Conservation (phyloP, 2,888 invertebrate genomes). For the Cantharis rufa region DNA sequence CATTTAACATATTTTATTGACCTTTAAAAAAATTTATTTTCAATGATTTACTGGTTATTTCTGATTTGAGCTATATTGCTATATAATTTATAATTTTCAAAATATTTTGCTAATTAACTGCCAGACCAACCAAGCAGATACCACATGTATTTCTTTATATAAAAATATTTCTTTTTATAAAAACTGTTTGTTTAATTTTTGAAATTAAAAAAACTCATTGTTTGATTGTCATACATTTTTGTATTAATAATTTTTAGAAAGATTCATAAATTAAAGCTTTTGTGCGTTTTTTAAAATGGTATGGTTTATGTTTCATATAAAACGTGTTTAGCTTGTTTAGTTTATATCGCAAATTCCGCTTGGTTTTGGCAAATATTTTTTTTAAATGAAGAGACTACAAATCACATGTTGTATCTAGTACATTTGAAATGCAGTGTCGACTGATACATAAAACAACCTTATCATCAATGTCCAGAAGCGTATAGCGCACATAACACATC, state of each 20-base stretch:
- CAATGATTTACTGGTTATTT: too few species aligned
- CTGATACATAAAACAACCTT: conserved; percentile 23
- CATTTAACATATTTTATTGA: too few species aligned
- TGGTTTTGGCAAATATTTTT: conserved; percentile 20
- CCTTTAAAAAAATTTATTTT: too few species aligned
- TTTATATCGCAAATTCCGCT: conserved; percentile 8
- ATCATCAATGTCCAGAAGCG: conserved; percentile 22
- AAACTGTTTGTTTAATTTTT: background rate
- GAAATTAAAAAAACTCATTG: background rate
- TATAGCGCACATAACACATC: conserved; percentile 15
- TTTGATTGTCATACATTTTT: background rate
- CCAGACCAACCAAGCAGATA: background rate
- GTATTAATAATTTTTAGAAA: background rate
- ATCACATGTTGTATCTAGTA: conserved; percentile 18
- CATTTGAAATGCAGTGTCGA: conserved; percentile 25
- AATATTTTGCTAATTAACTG: background rate
- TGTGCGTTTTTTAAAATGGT: background rate
- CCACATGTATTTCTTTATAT: background rate
- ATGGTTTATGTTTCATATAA: conserved; percentile 21
- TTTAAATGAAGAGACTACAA: conserved; percentile 16
- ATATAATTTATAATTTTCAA: background rate
- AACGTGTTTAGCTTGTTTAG: conserved; percentile 8
- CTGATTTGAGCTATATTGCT: background rate
- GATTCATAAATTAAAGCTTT: background rate
- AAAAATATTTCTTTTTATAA: background rate